Percentiles rank a stretch among this genome's conserved stretches.
Conservation (phyloP, 2,113 vertebrate species). For the Corythoichthys intestinalis region DNA sequence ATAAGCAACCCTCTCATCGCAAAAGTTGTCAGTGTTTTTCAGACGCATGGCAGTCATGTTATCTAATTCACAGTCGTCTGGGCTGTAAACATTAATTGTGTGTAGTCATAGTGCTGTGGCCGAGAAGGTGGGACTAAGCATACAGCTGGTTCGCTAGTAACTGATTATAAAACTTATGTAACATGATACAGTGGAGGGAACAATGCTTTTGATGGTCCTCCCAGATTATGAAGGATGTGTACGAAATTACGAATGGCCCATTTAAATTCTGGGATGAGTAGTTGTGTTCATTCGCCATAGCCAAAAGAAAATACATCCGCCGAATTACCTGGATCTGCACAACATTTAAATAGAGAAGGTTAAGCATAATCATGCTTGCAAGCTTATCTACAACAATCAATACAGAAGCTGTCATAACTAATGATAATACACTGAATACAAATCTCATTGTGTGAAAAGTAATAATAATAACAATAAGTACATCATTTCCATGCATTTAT, state of each 20-base stretch:
- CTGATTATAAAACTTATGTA: no score
- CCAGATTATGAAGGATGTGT: not conserved
- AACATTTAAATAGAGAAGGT: not conserved
- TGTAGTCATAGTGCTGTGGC: no score
- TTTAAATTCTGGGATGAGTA: not conserved
- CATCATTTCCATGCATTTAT: slow-evolving; percentile 39
- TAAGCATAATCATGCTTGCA: not conserved
- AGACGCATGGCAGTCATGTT: no score
- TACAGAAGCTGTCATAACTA: not conserved
- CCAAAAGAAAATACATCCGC: not conserved
- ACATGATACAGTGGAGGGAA: not conserved
- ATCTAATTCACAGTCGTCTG: no score
- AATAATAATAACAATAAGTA: slow-evolving; percentile 55
- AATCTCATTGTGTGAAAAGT: slow-evolving; percentile 27
- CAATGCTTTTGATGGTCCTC: not conserved
- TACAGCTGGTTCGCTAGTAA: no score
- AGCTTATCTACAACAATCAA: not conserved
- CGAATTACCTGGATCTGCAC: not conserved
- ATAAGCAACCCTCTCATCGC: no score
- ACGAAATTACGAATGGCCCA: not conserved
- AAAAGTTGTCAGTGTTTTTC: no score
- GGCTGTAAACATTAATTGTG: no score
- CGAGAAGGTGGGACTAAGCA: no score
- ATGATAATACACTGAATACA: not conserved
- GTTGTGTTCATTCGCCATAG: not conserved